Conservation (phyloP, 2,113 vertebrate genomes). For the Nicator chloris region DNA sequence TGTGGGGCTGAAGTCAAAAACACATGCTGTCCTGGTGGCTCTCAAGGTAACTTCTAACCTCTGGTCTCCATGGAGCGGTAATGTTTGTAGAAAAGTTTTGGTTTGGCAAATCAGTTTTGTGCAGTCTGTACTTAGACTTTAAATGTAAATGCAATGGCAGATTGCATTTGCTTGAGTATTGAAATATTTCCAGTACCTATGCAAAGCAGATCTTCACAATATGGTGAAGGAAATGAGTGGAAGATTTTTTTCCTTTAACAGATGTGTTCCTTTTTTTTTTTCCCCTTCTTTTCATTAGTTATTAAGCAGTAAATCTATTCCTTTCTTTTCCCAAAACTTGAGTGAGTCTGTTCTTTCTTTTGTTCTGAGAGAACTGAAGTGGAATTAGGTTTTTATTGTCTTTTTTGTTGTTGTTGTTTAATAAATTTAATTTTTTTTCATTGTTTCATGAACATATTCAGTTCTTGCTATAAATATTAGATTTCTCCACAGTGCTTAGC, state of each 20-base stretch:
- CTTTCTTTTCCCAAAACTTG: not conserved
- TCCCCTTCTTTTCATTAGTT: not conserved
- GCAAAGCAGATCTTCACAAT: not conserved
- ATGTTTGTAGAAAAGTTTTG: not conserved
- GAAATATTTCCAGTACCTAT: not conserved
- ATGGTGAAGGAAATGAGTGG: not conserved
- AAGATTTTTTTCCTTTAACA: not conserved
- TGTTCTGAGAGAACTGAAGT: not conserved
- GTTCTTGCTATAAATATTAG: not conserved
- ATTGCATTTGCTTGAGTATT: not conserved
- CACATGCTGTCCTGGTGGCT: conserved; percentile 91
- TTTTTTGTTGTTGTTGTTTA: no score
- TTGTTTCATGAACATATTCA: not conserved
- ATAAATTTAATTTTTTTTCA: not conserved
- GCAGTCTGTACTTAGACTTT: rapidly evolving
- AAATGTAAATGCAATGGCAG: not conserved
- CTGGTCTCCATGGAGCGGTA: not conserved
- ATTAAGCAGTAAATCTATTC: not conserved
- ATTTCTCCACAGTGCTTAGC: conserved; percentile 28
- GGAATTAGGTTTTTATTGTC: not conserved
- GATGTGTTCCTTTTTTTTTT: not conserved
- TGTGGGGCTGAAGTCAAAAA: conserved; percentile 91
- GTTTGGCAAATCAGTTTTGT: not conserved
- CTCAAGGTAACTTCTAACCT: conserved; percentile 81
- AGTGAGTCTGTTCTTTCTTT: not conserved